phyloP scores from a whole-genome alignment of 2,113 vertebrate genomes.

The Ophthalmolycus amberensis region DNA sequence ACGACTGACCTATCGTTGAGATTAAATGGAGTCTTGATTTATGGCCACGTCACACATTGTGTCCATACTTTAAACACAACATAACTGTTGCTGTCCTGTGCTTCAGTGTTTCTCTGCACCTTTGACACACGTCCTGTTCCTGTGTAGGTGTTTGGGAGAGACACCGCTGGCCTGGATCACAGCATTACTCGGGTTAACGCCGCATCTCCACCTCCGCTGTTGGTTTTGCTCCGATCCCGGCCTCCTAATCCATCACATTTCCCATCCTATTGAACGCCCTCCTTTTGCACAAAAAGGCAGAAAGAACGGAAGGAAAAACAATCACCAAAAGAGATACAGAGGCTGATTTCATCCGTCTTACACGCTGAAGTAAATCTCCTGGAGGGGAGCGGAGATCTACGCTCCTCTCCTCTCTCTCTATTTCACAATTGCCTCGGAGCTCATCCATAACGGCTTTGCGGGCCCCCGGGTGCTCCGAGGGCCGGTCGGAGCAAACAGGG shows the following conservation, averaged over 20 bases:
- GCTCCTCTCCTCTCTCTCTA: conserved; percentile 65
- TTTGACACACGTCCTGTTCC: background rate
- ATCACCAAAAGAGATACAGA: conserved; percentile 77
- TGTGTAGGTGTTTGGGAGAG: conserved; percentile 8
- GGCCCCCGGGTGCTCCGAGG: conserved; percentile 65
- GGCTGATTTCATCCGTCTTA: conserved; percentile 80
- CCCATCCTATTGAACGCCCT: conserved; percentile 37
- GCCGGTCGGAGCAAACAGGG: conserved; percentile 62
- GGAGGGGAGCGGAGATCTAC: conserved; percentile 59
- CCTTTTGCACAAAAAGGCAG: conserved; percentile 36
- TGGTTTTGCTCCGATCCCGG: conserved; percentile 38
- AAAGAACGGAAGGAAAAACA: conserved; percentile 71
- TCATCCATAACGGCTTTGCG: conserved; percentile 76
- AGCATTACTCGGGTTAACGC: conserved; percentile 55
- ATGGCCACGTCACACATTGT: background rate
- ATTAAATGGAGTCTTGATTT: background rate
- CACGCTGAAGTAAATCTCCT: conserved; percentile 73
- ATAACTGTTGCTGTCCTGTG: background rate
- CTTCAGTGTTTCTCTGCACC: background rate
- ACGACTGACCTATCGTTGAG: background rate
- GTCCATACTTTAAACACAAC: background rate
- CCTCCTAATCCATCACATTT: conserved; percentile 64
- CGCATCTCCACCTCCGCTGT: conserved; percentile 41
- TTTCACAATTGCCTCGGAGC: conserved; percentile 77
- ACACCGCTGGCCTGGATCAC: background rate